Base-by-base conservation (phyloP, 2,113 vertebrate species). In the Amia ocellicauda region DNA sequence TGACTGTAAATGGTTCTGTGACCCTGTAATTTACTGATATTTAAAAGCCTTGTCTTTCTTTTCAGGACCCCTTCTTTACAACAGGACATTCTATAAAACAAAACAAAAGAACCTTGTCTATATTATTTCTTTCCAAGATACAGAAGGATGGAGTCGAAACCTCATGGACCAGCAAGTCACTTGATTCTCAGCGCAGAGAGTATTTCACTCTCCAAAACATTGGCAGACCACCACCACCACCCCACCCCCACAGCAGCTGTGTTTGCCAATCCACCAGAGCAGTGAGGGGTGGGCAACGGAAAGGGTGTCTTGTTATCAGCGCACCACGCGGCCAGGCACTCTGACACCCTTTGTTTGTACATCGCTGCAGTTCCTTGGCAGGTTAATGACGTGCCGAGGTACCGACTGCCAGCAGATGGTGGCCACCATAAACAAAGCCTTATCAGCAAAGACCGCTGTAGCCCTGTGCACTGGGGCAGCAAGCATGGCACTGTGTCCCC, bases 281-380 rank as follows among this genome's bases (percentile, higher is more conserved):
- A 28, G 23, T 16, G 53, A 28, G 20, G n/a, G 7, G 28, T 11
- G 56, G n/a, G n/a, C n/a, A n/a, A 10, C 10, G 27, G 19, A 20
- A 58, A 19, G 22, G 9, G 2, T n/a, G 53, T 11, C 28, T 22
- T 19, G 19, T 19, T 22, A 36, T 40, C 23, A 27, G 50, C 10
- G n/a, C 20, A 23, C 23, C 23, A 14, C 52, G 3, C 52, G 9
- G 7, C 10, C 20, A 14, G 52, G 26, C 58, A 27, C 59, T 31
- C 16, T 13, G 58, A 10, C 22, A 28, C 58, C 58, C 22, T 60
- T 42, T 60, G 59, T 60, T 42, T 60, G 59, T 20, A 41, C 42
- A 20, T 14, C 59, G 26, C 41, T 11, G 24, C 20, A 24, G 42
- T 20, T 28, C 23, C 41, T 47, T n/a, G 10, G 13, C 41, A 16